These are phyloP conservation scores for Drosophila greeni DNA, from an alignment of 2,888 invertebrate species.

Conservation along the genomic window DNA sequence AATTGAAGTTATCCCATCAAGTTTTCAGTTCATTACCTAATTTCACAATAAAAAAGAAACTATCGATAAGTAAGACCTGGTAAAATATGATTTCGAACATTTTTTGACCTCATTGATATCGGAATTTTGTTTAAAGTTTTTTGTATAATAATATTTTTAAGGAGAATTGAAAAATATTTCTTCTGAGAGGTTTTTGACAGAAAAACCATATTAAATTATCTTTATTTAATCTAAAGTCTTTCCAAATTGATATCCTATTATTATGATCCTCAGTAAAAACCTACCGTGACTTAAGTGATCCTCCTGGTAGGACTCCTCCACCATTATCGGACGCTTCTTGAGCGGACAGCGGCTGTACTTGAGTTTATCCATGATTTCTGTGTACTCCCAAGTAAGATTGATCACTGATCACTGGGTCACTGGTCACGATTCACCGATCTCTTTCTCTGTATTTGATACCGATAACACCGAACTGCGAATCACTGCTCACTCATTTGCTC, in stretches of 20 bases:
- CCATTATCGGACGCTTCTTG: slow-evolving; percentile 76
- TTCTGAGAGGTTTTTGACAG: no score
- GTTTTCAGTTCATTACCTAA: no score
- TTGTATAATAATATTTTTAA: no score
- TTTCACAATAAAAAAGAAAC: no score
- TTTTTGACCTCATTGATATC: no score
- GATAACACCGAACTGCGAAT: slow-evolving; percentile 26
- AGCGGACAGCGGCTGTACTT: slow-evolving; percentile 78
- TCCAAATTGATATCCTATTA: neutral
- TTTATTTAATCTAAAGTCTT: neutral
- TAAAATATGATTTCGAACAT: no score
- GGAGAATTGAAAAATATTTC: no score
- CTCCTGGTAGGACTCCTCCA: slow-evolving; percentile 49
- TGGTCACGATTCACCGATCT: slow-evolving; percentile 26
- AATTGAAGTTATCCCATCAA: no score
- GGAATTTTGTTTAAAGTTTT: no score
- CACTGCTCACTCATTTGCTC: slow-evolving; percentile 49
- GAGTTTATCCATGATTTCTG: slow-evolving; percentile 70
- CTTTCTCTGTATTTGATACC: slow-evolving; percentile 12
- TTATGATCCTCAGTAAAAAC: slow-evolving; percentile 8
- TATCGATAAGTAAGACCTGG: no score
- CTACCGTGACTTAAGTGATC: slow-evolving; percentile 68
- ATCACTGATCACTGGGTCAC: slow-evolving; percentile 21
- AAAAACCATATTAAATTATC: neutral
- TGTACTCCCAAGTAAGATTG: neutral